These are phyloP conservation scores for Sebastes elongatus DNA, from an alignment of 2,797 vertebrate genomes.

Conservation along the genomic window DNA sequence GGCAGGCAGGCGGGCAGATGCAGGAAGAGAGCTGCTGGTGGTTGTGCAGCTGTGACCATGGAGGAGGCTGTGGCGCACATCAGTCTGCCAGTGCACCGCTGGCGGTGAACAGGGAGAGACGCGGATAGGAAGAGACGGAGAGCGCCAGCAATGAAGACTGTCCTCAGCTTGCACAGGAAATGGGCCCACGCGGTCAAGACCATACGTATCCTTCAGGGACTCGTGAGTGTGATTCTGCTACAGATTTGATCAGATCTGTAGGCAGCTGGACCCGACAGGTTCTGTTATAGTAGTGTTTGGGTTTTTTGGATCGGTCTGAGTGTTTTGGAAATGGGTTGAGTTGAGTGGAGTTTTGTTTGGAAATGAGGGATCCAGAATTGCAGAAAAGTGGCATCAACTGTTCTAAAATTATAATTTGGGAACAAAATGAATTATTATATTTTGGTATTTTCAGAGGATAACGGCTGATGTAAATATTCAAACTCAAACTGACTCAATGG, in stretches of 20 bases:
- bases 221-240: slow-evolving; percentile 83
- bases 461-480: too few relatives aligned
- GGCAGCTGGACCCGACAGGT: background rate
- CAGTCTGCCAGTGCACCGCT: slow-evolving; percentile 60
- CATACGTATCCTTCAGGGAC: slow-evolving; percentile 89
- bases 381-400: background rate
- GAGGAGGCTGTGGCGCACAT: slow-evolving; percentile 69
- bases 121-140: slow-evolving; percentile 21
- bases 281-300: background rate
- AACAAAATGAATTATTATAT: background rate
- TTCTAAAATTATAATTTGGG: background rate
- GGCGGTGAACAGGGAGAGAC: slow-evolving; percentile 66
- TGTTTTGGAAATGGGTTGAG: background rate
- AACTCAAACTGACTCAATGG: background rate
- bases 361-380: background rate
- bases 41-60: slow-evolving; percentile 73
- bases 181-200: slow-evolving; percentile 91
- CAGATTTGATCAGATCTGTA: slow-evolving; percentile 10
- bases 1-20: slow-evolving; percentile 75
- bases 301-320: background rate
- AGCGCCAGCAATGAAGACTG: slow-evolving; percentile 84
- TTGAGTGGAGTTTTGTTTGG: background rate
- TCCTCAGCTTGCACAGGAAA: slow-evolving; percentile 88
- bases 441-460: background rate
- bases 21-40: slow-evolving; percentile 82